Base-by-base conservation (phyloP, 2,888 invertebrate species). In the Drosophila peninsularis region DNA sequence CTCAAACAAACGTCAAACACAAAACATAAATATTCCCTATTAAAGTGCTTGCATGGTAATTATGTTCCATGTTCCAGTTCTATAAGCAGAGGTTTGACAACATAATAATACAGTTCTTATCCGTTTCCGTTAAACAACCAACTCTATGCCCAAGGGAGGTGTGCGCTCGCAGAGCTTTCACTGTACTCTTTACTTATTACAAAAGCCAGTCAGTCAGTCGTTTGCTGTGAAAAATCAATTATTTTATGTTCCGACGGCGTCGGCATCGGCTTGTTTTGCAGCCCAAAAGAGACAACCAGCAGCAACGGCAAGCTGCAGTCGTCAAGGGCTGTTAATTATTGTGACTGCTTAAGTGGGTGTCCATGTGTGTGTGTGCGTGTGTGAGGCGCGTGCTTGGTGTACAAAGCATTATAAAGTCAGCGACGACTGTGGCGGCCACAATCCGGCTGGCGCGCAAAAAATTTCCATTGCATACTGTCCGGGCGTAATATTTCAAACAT, bases 161-260 rank as follows among this genome's bases (percentile, higher is more conserved):
- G 50, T 50, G 24, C 2, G 11, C 0, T 36, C 19, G 13, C 19
- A 0, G 41, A 54, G 54, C 54, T 54, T 54, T 54, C 54, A 54
- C 37, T 54, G 19, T 39, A 30, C 41, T 21, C 30, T 14, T 47
- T 27, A 27, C 57, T 50, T 49, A 39, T 49, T 49, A 37, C 27
- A 27, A 50, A 45, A 27, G 45, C 45, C 45, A 30, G 27, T 47
- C 50, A 17, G 34, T 34, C 56, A 63, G 32, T 24, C 41, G 32
- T 34, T 58, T 58, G 37, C 55, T 71, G 85, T 70, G 90, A 89
- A 89, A 89, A 89, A 89, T 89, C 89, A 89, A 89, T 90, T 79
- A 78, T 75, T 84, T 78, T 64, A 49, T 62, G 58, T 62, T 65
- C 82, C 75, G 88, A 44, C 78, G 71, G 66, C 75, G 52, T n/a